A percentile compares a stretch with the other conserved stretches of the same genome.
Conservation (phyloP, 2,113 vertebrate genomes). For the Eulacestoma nigropectus region DNA sequence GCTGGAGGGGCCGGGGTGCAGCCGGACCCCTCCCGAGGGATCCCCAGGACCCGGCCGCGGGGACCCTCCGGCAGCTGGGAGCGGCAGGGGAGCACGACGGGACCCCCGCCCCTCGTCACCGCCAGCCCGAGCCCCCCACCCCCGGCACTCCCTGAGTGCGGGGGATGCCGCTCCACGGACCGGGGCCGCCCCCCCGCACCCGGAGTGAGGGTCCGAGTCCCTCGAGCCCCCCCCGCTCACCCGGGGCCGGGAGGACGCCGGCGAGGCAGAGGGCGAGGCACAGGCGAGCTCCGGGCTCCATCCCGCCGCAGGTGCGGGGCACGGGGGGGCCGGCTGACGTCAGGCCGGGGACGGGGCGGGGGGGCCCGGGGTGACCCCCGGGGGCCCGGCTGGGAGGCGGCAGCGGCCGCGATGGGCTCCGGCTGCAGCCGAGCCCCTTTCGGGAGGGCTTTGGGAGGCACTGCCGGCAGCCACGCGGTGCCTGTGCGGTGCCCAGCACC, state of each 20-base stretch:
- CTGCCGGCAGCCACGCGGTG: neutral
- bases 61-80: neutral
- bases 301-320: neutral
- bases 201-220: neutral
- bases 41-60: neutral
- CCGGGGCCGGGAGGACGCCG: neutral
- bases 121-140: neutral
- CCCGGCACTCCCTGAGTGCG: accelerated
- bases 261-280: neutral
- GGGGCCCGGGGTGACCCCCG: neutral
- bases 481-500: neutral
- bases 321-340: neutral
- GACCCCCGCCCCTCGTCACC: neutral
- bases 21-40: neutral
- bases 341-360: neutral
- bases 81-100: neutral
- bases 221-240: neutral
- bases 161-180: neutral
- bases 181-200: accelerated
- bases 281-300: neutral
- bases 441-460: accelerated
- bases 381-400: neutral
- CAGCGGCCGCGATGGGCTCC: accelerated
- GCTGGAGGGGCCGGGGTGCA: neutral
- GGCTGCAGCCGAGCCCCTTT: neutral